Conservation (phyloP, 2,113 vertebrate species). For the Tinamus guttatus region DNA sequence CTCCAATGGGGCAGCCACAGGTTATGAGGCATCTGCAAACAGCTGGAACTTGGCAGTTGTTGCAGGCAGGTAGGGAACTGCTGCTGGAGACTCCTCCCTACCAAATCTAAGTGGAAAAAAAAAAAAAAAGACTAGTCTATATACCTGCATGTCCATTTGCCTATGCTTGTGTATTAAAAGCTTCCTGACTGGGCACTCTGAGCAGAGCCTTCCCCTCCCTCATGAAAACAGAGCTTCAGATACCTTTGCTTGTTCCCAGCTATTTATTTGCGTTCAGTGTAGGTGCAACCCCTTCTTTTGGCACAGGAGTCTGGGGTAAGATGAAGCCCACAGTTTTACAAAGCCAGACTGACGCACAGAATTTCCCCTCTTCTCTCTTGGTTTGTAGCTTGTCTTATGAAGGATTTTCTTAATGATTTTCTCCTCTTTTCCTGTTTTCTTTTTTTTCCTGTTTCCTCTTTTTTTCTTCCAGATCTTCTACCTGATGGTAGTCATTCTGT, state of each 20-base stretch:
- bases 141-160: too few species aligned
- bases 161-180: background rate
- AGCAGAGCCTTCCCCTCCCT: background rate
- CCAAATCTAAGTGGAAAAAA: background rate
- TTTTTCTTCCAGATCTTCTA: background rate
- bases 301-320: background rate
- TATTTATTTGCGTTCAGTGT: background rate
- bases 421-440: background rate
- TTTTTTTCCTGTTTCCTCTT: too few species aligned
- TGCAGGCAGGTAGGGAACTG: background rate
- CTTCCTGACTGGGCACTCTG: background rate
- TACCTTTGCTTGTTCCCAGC: background rate
- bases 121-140: too few species aligned
- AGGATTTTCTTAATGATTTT: background rate
- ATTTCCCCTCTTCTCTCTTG: background rate
- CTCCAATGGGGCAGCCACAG: background rate
- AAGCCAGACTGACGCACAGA: background rate
- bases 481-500: conserved; percentile 37
- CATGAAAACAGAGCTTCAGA: background rate
- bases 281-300: background rate
- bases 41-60: background rate
- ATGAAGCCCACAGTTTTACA: background rate
- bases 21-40: background rate
- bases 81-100: background rate
- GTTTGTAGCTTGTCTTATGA: background rate